phyloP scores from a whole-genome alignment of 2,888 invertebrate genomes.

The Bugulina stolonifera region DNA sequence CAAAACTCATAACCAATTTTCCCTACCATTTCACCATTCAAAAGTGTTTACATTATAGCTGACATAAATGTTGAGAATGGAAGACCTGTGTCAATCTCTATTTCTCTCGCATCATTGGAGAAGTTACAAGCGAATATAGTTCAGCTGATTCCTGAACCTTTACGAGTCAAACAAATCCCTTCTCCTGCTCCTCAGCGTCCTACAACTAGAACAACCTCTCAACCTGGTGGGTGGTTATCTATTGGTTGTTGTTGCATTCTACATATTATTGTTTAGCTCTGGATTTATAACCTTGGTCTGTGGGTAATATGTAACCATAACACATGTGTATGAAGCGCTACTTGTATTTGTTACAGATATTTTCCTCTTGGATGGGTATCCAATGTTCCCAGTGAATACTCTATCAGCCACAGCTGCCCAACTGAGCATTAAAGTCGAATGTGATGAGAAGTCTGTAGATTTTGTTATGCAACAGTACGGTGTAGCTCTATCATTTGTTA shows the following conservation, averaged over 20 bases:
- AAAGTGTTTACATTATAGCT: too few species aligned
- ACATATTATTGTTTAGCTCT: too few species aligned
- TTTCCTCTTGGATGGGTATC: background rate
- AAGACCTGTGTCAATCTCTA: background rate
- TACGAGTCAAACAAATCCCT: background rate
- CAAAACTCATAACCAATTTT: too few species aligned
- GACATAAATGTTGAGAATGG: constrained; percentile 9
- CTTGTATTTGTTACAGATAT: too few species aligned
- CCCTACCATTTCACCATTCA: too few species aligned
- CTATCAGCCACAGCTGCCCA: background rate
- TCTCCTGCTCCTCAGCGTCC: background rate
- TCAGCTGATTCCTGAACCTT: background rate
- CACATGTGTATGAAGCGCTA: too few species aligned
- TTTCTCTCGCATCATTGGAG: background rate
- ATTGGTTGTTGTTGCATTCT: too few species aligned
- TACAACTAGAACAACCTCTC: too few species aligned
- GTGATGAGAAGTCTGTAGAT: background rate
- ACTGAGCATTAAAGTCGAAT: background rate
- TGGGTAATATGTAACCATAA: too few species aligned
- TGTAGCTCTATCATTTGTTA: background rate
- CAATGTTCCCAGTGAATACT: background rate
- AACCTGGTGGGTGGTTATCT: too few species aligned
- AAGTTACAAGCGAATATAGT: background rate
- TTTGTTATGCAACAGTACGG: background rate
- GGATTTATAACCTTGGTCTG: too few species aligned